Base-by-base conservation (phyloP, 2,113 vertebrate species). In the Zeus faber region DNA sequence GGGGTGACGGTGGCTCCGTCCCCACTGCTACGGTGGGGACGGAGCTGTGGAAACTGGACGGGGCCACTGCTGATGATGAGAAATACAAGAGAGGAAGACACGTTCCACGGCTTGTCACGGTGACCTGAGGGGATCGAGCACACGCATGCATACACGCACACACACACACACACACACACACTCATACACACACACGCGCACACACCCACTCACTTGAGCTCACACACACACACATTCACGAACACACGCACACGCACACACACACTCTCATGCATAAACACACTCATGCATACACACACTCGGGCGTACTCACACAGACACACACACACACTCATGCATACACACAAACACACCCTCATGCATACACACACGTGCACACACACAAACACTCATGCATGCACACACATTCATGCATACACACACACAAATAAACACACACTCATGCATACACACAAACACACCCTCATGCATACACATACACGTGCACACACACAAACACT, bases 251-350 rank as follows among this genome's bases (percentile, higher is more conserved):
- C 49, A 49, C 25, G 49, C 73, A 62, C 58, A 62, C 27, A 26
- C 58, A 47, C 41, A 22, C 53, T 4, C 47, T 21, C 24, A 31
- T 41, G 29, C 51, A 68, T 50, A 35, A n/a, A 24, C 47, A 16
- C 54, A 37, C 33, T 27, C 54, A 45, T 50, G 64, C 55, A 61
- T 46, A 63, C 70, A 45, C 49, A 39, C 56, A 54, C 58, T n/a
- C n/a, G n/a, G n/a, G n/a, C n/a, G n/a, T n/a, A n/a, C n/a, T n/a
- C 71, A 66, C 64, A 67, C 58, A 70, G 20, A 54, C 46, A 58
- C 47, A 56, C 45, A 59, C 58, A 49, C 55, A 57, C 40, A 55
- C 22, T 49, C 49, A 50, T 48, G 49, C 17, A 41, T 20, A 48
- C 49, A 49, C 25, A 54, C 73, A 62, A 54, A 62, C 27, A 26